Percentiles rank a stretch among this genome's conserved stretches.
Evolutionary conservation across 2,113 vertebrate genomes (phyloP).

Genomic region (Toxostoma redivivum): DNA sequence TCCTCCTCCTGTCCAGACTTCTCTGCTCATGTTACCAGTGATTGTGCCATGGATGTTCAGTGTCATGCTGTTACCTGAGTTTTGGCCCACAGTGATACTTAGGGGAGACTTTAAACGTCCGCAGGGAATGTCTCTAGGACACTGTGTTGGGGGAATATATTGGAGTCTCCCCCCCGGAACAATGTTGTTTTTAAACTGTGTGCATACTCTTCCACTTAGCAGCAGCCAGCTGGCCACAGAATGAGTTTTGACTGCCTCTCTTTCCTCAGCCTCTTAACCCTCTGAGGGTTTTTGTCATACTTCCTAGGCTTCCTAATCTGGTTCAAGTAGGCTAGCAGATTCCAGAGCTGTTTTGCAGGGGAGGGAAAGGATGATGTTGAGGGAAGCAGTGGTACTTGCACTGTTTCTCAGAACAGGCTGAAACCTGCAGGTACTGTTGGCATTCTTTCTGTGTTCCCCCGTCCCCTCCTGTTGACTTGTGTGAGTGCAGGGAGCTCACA

Average conservation of each 20-base stretch:
- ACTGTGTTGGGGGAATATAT: background rate
- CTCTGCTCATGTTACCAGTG: background rate
- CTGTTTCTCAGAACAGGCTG: background rate
- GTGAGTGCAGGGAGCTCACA: background rate
- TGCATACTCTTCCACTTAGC: background rate
- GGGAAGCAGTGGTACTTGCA: background rate
- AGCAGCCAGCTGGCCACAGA: background rate
- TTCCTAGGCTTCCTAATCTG: background rate
- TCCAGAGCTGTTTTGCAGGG: background rate
- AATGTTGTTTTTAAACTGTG: background rate
- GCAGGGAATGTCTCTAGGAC: background rate
- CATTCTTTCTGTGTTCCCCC: background rate
- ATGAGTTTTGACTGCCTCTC: background rate
- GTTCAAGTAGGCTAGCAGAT: background rate
- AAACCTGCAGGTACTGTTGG: background rate
- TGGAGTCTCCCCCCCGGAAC: accelerated
- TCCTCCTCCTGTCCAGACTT: background rate
- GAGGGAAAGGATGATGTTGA: background rate
- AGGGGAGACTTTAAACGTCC: background rate
- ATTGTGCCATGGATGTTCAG: accelerated
- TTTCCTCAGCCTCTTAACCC: background rate
- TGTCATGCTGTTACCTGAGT: background rate
- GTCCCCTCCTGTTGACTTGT: background rate
- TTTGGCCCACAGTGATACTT: too few relatives aligned
- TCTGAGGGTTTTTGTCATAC: background rate